Evolutionary conservation across 2,113 vertebrate genomes (phyloP).

Genomic region (Morone chrysops): DNA sequence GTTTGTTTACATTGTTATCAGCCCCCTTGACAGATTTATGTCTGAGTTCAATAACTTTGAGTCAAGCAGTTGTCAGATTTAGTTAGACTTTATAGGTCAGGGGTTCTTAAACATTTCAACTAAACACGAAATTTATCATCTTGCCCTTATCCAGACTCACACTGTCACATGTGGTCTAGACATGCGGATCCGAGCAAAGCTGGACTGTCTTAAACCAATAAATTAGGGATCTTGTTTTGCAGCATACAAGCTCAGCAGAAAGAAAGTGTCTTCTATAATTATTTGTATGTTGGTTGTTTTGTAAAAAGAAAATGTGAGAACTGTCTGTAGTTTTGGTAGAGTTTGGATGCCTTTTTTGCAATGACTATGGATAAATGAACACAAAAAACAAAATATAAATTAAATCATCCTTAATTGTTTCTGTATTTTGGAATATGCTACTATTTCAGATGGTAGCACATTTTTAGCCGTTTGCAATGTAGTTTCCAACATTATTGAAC

Average conservation of each 20-base stretch:
- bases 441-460: background rate
- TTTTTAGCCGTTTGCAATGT: no score
- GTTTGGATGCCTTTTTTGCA: background rate
- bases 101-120: slow-evolving; percentile 26
- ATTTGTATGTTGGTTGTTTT: background rate
- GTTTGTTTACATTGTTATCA: slow-evolving; percentile 36
- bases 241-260: background rate
- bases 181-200: background rate
- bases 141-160: slow-evolving; percentile 13
- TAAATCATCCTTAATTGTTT: background rate
- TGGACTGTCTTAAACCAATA: background rate
- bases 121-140: slow-evolving; percentile 5
- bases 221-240: background rate
- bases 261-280: background rate
- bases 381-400: background rate
- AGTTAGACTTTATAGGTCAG: slow-evolving; percentile 14
- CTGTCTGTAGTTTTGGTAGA: slow-evolving; percentile 3
- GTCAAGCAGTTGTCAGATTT: slow-evolving; percentile 25
- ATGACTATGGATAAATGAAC: background rate
- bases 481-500: background rate
- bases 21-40: slow-evolving; percentile 25
- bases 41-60: slow-evolving; percentile 14
- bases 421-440: background rate
- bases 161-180: background rate
- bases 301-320: background rate